Evolutionary conservation across 35 echinoderm and acorn worm genomes (phyloP).

Genomic region (Stichopus chloronotus): DNA sequence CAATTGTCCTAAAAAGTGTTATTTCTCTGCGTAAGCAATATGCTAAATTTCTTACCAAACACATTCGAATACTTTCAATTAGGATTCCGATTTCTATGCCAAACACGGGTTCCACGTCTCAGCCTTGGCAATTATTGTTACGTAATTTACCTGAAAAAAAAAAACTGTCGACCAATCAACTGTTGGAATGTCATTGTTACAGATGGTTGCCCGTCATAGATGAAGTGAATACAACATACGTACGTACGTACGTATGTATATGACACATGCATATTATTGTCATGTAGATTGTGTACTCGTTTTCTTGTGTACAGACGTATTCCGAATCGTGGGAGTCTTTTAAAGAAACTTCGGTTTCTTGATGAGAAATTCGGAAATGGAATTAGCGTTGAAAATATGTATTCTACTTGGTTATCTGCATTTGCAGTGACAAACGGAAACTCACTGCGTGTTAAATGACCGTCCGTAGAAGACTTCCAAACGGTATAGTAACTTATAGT

Average conservation of each 20-base stretch:
- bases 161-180: background rate
- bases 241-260: background rate
- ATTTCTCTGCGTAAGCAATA: no score
- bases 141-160: background rate
- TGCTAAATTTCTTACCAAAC: no score
- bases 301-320: background rate
- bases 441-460: background rate
- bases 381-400: background rate
- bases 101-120: no score
- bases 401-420: background rate
- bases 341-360: background rate
- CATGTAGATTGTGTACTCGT: background rate
- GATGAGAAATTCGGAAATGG: background rate
- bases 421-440: background rate
- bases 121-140: background rate
- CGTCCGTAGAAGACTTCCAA: background rate
- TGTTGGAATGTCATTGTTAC: background rate
- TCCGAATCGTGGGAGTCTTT: background rate
- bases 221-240: background rate
- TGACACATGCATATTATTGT: background rate
- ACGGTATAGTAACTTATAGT: no score
- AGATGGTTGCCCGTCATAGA: background rate
- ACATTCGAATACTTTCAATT: no score
- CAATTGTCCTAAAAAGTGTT: no score
- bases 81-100: no score